phyloP scores from a whole-genome alignment of 2,888 invertebrate genomes.

The Clusia tigrina region DNA sequence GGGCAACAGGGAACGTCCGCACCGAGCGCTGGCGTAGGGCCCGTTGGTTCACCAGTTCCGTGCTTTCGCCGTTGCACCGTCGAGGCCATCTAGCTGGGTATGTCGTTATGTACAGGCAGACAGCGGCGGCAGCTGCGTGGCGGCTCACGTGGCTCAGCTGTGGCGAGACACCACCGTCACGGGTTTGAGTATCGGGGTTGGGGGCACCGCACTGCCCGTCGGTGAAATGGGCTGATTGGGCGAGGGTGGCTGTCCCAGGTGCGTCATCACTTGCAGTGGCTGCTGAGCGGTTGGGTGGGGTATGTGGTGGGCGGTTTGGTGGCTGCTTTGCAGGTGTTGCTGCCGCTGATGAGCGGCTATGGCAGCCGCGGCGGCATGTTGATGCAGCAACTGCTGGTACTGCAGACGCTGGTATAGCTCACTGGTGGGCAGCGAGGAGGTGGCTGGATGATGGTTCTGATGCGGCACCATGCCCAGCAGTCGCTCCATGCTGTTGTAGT shows the following conservation, averaged over 20 bases:
- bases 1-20: no score
- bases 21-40: no score
- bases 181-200: conserved; percentile 66
- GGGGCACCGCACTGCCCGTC: conserved; percentile 46
- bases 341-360: conserved; percentile 64
- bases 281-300: conserved; percentile 43
- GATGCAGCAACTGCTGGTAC: conserved; percentile 65
- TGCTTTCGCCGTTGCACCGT: no score
- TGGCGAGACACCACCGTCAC: conserved; percentile 68
- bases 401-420: conserved; percentile 66
- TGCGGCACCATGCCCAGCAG: conserved; percentile 50
- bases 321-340: conserved; percentile 50
- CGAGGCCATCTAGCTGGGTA: no score
- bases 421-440: conserved; percentile 62
- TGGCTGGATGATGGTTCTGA: conserved; percentile 48
- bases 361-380: conserved; percentile 63
- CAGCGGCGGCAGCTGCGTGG: not conserved
- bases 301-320: conserved; percentile 53
- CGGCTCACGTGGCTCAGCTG: conserved; percentile 64
- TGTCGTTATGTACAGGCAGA: not conserved
- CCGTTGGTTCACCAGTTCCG: no score
- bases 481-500: conserved; percentile 47
- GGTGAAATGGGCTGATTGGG: conserved; percentile 38
- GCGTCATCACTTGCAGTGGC: conserved; percentile 54
- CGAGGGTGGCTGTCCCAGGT: conserved; percentile 53